Evolutionary conservation across 2,888 invertebrate genomes (phyloP).

Genomic region (Spodoptera littoralis): DNA sequence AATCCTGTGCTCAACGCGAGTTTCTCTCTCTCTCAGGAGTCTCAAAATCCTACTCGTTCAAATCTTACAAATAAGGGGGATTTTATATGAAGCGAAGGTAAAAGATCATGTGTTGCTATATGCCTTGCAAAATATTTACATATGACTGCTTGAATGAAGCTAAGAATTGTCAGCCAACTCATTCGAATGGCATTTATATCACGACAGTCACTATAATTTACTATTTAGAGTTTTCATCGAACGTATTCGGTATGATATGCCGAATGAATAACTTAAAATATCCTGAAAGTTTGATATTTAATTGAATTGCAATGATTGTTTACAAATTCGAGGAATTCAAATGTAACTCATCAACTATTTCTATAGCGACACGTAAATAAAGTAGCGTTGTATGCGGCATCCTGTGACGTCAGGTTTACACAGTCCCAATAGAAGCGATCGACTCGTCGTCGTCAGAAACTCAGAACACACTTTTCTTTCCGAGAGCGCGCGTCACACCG

Average conservation of each 20-base stretch:
- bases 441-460: conserved; percentile 35
- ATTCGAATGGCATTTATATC: conserved; percentile 38
- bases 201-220: conserved; percentile 24
- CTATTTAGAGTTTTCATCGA: conserved; percentile 36
- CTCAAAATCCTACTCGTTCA: no score
- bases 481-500: conserved; percentile 49
- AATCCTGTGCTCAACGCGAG: no score
- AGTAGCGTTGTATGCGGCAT: conserved; percentile 64
- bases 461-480: conserved; percentile 49
- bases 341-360: conserved; percentile 85
- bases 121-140: conserved; percentile 25
- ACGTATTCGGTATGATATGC: conserved; percentile 5
- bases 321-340: conserved; percentile 73
- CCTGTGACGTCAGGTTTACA: conserved; percentile 72
- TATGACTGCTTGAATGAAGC: conserved; percentile 35
- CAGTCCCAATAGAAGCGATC: conserved; percentile 53
- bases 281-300: conserved; percentile 39
- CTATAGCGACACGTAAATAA: conserved; percentile 74
- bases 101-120: conserved; percentile 14
- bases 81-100: conserved; percentile 7
- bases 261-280: conserved; percentile 47
- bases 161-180: conserved; percentile 19
- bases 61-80: no score
- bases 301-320: conserved; percentile 71
- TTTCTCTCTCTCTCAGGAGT: no score